A percentile compares a stretch with the other conserved stretches of the same genome.
phyloP scores from a whole-genome alignment of 2,888 invertebrate genomes.

The Drosophila koepferae region DNA sequence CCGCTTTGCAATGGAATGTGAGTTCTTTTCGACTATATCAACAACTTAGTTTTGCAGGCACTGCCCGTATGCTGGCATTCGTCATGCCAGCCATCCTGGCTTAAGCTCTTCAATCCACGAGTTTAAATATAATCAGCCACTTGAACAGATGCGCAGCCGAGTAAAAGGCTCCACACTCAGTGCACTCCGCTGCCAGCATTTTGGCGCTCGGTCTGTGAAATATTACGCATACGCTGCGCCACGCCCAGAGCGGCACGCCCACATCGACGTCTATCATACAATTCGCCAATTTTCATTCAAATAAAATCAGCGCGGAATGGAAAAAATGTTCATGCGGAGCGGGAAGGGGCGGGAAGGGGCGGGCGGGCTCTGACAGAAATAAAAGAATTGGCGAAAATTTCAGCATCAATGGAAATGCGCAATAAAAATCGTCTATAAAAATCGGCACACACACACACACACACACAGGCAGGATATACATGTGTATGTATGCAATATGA shows the following conservation, averaged over 20 bases:
- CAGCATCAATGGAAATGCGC: constrained; percentile 80
- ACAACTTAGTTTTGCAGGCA: constrained; percentile 18
- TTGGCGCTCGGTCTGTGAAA: constrained; percentile 48
- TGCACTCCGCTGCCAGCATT: constrained; percentile 40
- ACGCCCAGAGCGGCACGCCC: constrained; percentile 71
- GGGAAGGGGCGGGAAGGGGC: neutral
- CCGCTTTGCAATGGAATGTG: constrained; percentile 2
- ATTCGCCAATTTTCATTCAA: constrained; percentile 80
- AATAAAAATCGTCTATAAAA: constrained; percentile 79
- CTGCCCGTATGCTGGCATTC: constrained; percentile 21
- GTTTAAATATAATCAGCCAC: constrained; percentile 75
- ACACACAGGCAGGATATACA: neutral
- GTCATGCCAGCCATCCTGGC: constrained; percentile 36
- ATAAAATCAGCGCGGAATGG: constrained; percentile 70
- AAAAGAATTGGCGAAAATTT: constrained; percentile 67
- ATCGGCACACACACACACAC: constrained; percentile 69
- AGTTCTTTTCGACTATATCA: constrained; percentile 32
- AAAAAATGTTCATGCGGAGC: constrained; percentile 31
- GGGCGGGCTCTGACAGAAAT: neutral
- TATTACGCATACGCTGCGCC: constrained; percentile 77
- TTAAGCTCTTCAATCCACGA: constrained; percentile 54
- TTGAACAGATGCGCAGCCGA: constrained; percentile 74
- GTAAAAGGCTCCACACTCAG: constrained; percentile 45
- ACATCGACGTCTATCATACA: constrained; percentile 72
- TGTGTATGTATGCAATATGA: constrained; percentile 48